These are phyloP conservation scores for Nasonia longicornis DNA, from an alignment of 1,140 invertebrate genomes.

Conservation along the genomic window DNA sequence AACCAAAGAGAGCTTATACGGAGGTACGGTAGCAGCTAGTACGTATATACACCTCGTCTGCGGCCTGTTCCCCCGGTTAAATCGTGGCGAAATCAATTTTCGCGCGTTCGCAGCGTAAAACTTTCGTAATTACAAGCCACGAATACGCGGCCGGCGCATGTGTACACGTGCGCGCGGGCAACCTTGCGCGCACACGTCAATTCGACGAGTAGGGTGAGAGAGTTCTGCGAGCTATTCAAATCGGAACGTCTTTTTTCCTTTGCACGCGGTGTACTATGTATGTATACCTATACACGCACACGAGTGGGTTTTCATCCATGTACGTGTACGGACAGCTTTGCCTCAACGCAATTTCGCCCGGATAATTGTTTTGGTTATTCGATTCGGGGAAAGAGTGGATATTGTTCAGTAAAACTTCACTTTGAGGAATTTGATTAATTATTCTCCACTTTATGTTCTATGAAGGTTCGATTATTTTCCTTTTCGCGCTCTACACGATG, in stretches of 20 bases:
- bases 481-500: no score
- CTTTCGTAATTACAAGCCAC: not conserved
- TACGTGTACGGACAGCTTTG: not conserved
- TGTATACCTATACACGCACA: no score
- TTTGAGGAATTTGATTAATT: no score
- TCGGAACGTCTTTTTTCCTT: not conserved
- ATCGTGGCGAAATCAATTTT: not conserved
- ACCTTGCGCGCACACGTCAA: not conserved
- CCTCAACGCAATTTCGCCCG: not conserved
- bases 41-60: not conserved
- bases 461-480: no score
- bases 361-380: constrained; percentile 6
- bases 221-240: not conserved
- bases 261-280: not conserved
- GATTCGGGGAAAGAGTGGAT: no score
- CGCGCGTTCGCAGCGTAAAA: not conserved
- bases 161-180: not conserved
- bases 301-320: no score
- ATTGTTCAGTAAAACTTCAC: no score
- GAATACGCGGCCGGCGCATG: no score
- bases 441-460: no score
- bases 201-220: not conserved
- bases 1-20: not conserved
- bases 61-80: not conserved
- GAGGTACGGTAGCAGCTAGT: no score